Evolutionary conservation across 1,140 invertebrate genomes (phyloP), one percentile per base, ranked within the genome.

Genomic region (Macrobrachium rosenbergii): DNA sequence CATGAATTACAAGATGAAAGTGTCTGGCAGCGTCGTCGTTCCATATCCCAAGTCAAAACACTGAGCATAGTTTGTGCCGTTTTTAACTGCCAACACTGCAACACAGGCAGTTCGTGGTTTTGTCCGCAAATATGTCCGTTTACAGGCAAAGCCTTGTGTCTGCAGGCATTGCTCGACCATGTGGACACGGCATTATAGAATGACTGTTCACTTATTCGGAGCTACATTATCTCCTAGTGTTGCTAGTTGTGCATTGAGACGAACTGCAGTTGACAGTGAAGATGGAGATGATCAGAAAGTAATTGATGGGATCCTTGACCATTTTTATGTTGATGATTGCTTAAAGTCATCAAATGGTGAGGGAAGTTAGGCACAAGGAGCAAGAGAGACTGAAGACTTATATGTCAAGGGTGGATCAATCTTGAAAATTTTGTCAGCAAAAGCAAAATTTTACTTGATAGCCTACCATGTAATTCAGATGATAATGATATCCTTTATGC

Each of bases 181-280:
- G 28, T 37, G 28, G 28, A 37, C 28, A 3, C 28, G 28, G 28
- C 28, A 37, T 14, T 82, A 73, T n/a, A 10, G 80, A 45, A 82
- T 63, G 59, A n/a, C 59, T 12, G 80, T 82, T 12, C 80, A 82
- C 59, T 60, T 82, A 8, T 82, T 82, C 62, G 80, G 52, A 19
- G 80, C 45, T 2, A 63, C 60, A 0, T 82, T 2, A 12, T 17
- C 14, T 37, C 69, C 69, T 17, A 17, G n/a, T 19, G 21, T n/a
- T 73, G 8, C 69, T 5, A 73, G 11, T 73, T 73, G 2, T 19
- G 69, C 69, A 2, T 21, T 73, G 11, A 14, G 21, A 17, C 69
- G 37, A 37, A 73, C 69, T 12, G 14, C 14, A 23, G 2, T 12
- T 2, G 21, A 21, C 14, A 73, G 2, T 12, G 37, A 23, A 73